These are phyloP conservation scores for Picathartes gymnocephalus DNA, from an alignment of 2,113 vertebrate species.

Conservation along the genomic window DNA sequence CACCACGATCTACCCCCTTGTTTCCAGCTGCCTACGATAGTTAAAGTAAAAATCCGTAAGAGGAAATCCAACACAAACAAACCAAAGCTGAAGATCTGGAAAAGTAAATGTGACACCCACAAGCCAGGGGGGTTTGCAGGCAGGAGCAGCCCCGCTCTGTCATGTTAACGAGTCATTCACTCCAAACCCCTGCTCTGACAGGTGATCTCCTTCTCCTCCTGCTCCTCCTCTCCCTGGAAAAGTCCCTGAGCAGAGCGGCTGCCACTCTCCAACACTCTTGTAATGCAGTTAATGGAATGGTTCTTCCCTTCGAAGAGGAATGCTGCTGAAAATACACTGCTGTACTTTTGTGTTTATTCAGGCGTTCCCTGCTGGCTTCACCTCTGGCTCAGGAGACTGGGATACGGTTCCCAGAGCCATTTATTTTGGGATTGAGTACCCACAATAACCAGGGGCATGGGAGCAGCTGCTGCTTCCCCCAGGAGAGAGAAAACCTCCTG, in stretches of 20 bases:
- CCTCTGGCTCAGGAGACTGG: neutral
- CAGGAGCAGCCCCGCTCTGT: neutral
- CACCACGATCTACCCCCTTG: neutral
- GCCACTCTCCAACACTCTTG: neutral
- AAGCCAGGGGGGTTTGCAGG: neutral
- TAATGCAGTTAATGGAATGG: neutral
- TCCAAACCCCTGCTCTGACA: neutral
- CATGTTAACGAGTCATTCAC: neutral
- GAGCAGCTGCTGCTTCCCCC: neutral
- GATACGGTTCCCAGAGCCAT: neutral
- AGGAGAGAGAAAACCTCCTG: neutral
- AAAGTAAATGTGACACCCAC: neutral
- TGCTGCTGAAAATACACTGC: neutral
- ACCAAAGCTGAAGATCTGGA: neutral
- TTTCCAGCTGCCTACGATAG: neutral
- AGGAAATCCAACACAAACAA: neutral
- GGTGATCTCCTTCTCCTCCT: neutral
- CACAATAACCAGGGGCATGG: rapidly evolving
- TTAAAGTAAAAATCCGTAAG: neutral
- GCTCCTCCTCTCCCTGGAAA: neutral
- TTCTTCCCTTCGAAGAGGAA: neutral
- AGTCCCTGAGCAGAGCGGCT: neutral
- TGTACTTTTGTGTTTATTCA: neutral
- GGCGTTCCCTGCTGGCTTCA: neutral
- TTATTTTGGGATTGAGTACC: neutral